Conservation (phyloP, 2,888 invertebrate genomes). For the Baccha elongata region DNA sequence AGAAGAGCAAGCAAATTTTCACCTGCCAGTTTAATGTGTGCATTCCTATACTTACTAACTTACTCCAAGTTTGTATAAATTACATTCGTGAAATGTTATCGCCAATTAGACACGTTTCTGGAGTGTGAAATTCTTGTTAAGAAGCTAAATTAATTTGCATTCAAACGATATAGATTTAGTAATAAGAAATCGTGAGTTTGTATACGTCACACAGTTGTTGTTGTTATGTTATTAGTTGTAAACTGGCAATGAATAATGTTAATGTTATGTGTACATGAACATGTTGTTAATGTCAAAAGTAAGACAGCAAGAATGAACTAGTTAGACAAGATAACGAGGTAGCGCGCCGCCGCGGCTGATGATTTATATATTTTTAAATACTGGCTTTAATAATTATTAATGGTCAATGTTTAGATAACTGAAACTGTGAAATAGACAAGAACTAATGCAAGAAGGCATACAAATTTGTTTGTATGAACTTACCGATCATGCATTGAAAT, state of each 20-base stretch:
- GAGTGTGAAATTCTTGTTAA: constrained; percentile 50
- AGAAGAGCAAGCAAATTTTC: constrained; percentile 29
- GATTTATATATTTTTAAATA: not conserved
- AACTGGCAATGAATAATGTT: constrained; percentile 4
- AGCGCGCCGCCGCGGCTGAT: constrained; percentile 1
- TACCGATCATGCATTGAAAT: too few species aligned
- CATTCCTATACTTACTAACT: not conserved
- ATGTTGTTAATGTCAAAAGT: constrained; percentile 22
- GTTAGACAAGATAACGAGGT: constrained; percentile 17
- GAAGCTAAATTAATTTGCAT: constrained; percentile 47
- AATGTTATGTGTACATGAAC: constrained; percentile 5
- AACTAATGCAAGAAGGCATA: too few species aligned
- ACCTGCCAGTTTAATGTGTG: constrained; percentile 22
- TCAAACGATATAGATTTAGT: constrained; percentile 42
- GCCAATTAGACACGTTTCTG: constrained; percentile 63
- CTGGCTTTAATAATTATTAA: too few species aligned
- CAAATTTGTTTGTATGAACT: too few species aligned
- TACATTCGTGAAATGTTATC: constrained; percentile 46
- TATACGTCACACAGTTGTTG: not conserved
- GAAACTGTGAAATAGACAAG: too few species aligned
- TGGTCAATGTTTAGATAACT: too few species aligned
- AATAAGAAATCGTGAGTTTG: constrained; percentile 39
- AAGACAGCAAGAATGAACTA: constrained; percentile 6
- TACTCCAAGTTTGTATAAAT: constrained; percentile 14
- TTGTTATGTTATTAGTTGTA: not conserved